phyloP scores from a whole-genome alignment of 2,888 invertebrate genomes.

The Apotomis capreana region DNA sequence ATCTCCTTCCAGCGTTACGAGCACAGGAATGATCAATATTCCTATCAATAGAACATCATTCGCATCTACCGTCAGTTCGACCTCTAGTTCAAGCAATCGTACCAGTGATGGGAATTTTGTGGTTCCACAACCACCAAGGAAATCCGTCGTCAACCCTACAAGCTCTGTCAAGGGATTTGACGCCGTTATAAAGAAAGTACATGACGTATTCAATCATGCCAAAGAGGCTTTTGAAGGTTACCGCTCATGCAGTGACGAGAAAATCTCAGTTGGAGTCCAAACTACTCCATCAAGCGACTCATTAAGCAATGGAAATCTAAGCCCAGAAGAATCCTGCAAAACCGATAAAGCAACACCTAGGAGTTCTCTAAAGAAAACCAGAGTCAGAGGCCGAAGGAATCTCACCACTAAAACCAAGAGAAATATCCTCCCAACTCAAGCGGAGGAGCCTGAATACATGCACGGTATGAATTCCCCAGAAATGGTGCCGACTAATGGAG shows the following conservation, averaged over 20 bases:
- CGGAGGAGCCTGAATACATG: conserved; percentile 74
- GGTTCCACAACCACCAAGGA: conserved; percentile 77
- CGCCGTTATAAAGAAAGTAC: conserved; percentile 70
- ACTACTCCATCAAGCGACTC: conserved; percentile 63
- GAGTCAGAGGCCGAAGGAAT: conserved; percentile 74
- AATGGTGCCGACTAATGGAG: conserved; percentile 74
- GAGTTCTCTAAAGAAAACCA: conserved; percentile 77
- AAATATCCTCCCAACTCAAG: conserved; percentile 72
- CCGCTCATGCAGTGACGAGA: conserved; percentile 67
- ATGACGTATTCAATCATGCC: conserved; percentile 74
- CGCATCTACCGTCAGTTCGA: conserved; percentile 73
- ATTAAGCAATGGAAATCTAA: conserved; percentile 74
- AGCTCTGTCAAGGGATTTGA: conserved; percentile 76
- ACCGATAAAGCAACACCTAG: conserved; percentile 79
- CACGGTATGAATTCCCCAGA: conserved; percentile 79
- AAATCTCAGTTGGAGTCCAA: conserved; percentile 73
- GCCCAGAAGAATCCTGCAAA: conserved; percentile 72
- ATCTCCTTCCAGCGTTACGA: conserved; percentile 79
- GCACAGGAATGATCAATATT: conserved; percentile 72
- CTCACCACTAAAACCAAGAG: conserved; percentile 75
- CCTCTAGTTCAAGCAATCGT: conserved; percentile 70
- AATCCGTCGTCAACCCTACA: conserved; percentile 69
- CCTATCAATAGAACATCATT: conserved; percentile 72
- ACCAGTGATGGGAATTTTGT: conserved; percentile 79
- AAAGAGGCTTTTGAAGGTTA: conserved; percentile 65